Evolutionary conservation across 2,797 vertebrate species (phyloP).

Genomic region (Cottoperca gobio): DNA sequence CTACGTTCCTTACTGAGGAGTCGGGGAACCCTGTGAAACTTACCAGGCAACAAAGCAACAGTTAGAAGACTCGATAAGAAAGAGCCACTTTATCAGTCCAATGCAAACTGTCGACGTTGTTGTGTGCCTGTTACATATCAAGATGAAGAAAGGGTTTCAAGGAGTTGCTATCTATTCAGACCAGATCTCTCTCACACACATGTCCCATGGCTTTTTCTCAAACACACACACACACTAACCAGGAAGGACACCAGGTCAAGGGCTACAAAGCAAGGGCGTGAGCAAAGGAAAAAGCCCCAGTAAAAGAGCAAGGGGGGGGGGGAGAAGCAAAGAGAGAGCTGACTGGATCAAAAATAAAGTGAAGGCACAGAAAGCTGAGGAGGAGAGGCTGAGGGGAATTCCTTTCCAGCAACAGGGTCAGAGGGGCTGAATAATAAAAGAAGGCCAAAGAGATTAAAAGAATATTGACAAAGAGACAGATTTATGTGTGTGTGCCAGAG

Average conservation of each 20-base stretch:
- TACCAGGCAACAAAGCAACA: no score
- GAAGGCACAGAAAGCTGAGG: conserved; percentile 29
- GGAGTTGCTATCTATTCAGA: conserved; percentile 44
- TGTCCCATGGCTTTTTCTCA: neutral
- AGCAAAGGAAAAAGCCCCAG: conserved; percentile 52
- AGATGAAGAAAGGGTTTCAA: conserved; percentile 21
- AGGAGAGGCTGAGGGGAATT: conserved; percentile 39
- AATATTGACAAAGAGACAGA: conserved; percentile 58
- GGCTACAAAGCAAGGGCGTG: conserved; percentile 62
- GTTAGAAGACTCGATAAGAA: no score
- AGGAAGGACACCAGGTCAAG: conserved; percentile 64
- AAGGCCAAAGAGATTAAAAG: conserved; percentile 54
- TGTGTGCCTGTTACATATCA: conserved; percentile 6
- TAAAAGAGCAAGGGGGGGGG: conserved; percentile 45
- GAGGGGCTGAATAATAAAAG: conserved; percentile 45
- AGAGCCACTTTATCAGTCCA: no score
- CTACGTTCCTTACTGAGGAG: no score
- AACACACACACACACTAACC: conserved; percentile 29
- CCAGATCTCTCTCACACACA: conserved; percentile 32
- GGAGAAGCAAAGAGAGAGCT: conserved; percentile 35
- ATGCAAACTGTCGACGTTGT: no score
- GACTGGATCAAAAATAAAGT: conserved; percentile 52
- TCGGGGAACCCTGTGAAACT: no score
- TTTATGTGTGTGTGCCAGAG: conserved; percentile 29
- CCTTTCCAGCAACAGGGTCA: conserved; percentile 50